phyloP scores from a whole-genome alignment of 37 sponge, comb jelly and placozoan species.

The Beroe forskalii region DNA sequence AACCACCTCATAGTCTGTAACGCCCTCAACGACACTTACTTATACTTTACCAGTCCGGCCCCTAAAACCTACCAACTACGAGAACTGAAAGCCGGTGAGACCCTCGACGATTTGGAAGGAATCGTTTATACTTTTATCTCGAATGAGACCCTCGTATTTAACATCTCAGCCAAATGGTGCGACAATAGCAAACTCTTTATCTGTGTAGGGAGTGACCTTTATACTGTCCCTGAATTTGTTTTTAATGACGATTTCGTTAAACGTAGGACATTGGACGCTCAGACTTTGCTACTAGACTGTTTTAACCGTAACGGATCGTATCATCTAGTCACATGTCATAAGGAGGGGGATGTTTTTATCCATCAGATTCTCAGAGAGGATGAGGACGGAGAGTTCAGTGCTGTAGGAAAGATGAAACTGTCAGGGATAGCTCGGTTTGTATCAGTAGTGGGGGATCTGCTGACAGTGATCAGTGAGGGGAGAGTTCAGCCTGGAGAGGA shows the following conservation, averaged over 20 bases:
- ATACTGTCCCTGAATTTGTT: neutral
- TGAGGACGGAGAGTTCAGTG: neutral
- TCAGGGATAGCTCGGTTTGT: slow-evolving; percentile 54
- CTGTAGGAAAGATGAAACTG: neutral
- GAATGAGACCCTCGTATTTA: neutral
- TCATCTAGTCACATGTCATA: slow-evolving; percentile 10
- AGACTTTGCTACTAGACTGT: neutral
- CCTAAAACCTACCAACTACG: neutral
- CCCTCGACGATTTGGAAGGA: neutral
- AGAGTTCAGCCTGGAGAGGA: neutral
- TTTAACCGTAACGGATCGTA: neutral
- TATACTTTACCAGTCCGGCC: neutral
- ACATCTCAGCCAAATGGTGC: neutral
- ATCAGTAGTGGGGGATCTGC: neutral
- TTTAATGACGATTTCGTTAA: neutral
- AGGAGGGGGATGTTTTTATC: neutral
- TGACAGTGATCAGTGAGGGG: slow-evolving; percentile 15
- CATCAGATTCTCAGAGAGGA: slow-evolving; percentile 1
- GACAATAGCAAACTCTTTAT: neutral
- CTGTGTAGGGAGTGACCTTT: slow-evolving; percentile 4
- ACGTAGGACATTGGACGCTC: neutral
- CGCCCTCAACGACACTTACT: neutral
- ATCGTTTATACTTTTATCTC: neutral
- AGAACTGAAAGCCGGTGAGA: too few species aligned
- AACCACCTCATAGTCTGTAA: slow-evolving; percentile 55